These are phyloP conservation scores for Mormyrus iriodes DNA, from an alignment of 2,113 vertebrate species.

Conservation along the genomic window DNA sequence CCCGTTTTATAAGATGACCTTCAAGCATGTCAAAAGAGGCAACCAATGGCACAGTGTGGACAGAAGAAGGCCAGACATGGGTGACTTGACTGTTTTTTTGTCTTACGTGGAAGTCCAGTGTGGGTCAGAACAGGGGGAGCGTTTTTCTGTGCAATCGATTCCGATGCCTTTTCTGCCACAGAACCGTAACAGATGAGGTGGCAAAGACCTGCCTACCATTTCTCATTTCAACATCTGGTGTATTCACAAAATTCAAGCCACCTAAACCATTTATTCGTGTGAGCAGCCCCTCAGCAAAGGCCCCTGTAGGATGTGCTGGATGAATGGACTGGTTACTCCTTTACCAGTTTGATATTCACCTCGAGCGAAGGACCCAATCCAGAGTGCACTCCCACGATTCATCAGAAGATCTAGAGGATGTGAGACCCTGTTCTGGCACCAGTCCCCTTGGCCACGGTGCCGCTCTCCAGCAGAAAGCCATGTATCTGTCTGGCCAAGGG, in stretches of 20 bases:
- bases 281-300: background rate
- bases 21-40: background rate
- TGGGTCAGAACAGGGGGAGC: background rate
- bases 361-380: background rate
- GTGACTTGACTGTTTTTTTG: background rate
- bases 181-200: background rate
- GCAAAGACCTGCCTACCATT: background rate
- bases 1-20: background rate
- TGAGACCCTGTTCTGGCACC: background rate
- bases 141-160: background rate
- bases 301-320: too few species aligned
- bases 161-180: background rate
- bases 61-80: background rate
- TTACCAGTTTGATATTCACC: background rate
- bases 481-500: background rate
- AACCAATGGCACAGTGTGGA: background rate
- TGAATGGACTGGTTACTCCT: background rate
- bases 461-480: background rate
- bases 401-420: background rate
- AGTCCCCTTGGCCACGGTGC: background rate
- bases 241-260: background rate
- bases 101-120: background rate
- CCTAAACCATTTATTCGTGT: background rate
- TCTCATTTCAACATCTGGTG: background rate
- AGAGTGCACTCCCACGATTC: background rate